Evolutionary conservation across 1,140 invertebrate species (phyloP).

Genomic region (Nomia melanderi): DNA sequence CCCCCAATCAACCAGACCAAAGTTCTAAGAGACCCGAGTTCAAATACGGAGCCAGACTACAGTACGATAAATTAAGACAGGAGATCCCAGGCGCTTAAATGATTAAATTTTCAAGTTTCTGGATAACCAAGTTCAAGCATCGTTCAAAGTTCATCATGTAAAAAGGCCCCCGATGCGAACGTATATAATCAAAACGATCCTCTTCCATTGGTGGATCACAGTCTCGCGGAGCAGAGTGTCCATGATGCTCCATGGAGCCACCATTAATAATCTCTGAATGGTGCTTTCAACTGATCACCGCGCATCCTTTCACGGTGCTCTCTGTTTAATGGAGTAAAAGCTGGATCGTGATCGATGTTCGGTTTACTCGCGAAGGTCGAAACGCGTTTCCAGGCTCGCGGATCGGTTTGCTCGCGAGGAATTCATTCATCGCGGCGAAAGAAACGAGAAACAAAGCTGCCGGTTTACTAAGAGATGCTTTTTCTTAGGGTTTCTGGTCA

Average conservation of each 20-base stretch:
- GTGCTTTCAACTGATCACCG: not conserved
- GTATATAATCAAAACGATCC: not conserved
- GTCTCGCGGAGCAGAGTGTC: not conserved
- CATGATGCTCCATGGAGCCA: not conserved
- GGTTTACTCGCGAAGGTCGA: not conserved
- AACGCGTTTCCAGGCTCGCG: not conserved
- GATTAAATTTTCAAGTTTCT: too few species aligned
- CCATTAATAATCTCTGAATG: constrained; percentile 4
- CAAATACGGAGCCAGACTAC: too few species aligned
- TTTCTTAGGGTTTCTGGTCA: not conserved
- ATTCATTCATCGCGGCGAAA: not conserved
- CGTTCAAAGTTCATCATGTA: too few species aligned
- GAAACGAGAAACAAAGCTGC: not conserved
- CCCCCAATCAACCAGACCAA: too few species aligned
- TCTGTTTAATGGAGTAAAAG: not conserved
- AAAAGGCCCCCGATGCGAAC: too few species aligned
- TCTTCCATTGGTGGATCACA: not conserved
- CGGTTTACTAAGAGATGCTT: not conserved
- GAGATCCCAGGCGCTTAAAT: too few species aligned
- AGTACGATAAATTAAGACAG: too few species aligned
- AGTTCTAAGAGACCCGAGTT: too few species aligned
- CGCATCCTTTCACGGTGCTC: not conserved
- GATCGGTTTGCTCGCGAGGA: not conserved
- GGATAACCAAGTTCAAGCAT: too few species aligned
- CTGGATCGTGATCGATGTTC: not conserved